Base-by-base conservation (phyloP, 2,888 invertebrate genomes). In the Agriopis aurantiaria region DNA sequence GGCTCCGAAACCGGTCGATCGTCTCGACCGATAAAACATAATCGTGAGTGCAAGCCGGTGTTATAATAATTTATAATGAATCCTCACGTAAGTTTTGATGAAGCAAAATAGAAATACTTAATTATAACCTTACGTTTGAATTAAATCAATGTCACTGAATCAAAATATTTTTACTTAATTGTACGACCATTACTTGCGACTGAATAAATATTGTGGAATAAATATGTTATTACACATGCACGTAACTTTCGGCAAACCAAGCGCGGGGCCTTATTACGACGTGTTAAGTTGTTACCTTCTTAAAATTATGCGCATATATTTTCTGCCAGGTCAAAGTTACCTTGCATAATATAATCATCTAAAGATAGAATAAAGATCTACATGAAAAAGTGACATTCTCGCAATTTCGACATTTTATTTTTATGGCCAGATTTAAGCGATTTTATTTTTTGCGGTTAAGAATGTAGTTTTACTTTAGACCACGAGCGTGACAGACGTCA, bases 251-350 rank as follows among this genome's bases (percentile, higher is more conserved):
- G 45, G 59, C 17, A 43, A 23, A 23, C 55, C 64, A 63, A 58
- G 49, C 45, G 11, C 43, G 75, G 75, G 68, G 66, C 72, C 71
- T 74, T 76, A 78, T 76, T 76, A 80, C 78, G 77, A 80, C 74
- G 78, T 78, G 80, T 81, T 78, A 78, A 79, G 75, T 75, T 74
- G 80, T 78, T 78, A 59, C 79, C 81, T 77, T 78, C 76, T 70
- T 75, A 76, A 77, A 78, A 78, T 81, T 81, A 81, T 81, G 81
- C 80, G 80, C 81, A 81, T 81, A 81, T 72, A 81, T 81, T 81
- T 79, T 61, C 69, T 71, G 73, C 51, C 43, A 76, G 80, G 81
- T 81, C 77, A 77, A 79, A 80, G 55, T 56, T 69, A 64, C 60
- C 59, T 69, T 56, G 59, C 55, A 49, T 65, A 65, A 65, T 65